phyloP scores from a whole-genome alignment of 2,113 vertebrate genomes.

The Plecturocebus donacophilus region DNA sequence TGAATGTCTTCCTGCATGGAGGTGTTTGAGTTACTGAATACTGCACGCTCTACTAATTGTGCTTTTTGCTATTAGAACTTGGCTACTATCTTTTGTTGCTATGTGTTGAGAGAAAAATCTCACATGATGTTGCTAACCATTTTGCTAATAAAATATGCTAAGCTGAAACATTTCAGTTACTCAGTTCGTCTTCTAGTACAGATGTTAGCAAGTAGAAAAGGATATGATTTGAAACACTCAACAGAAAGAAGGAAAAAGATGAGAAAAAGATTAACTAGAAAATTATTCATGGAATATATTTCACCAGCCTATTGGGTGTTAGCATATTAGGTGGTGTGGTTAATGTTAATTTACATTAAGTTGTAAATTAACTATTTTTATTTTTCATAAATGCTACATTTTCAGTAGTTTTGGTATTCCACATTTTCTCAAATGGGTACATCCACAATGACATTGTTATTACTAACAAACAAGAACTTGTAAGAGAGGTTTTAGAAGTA shows the following conservation, averaged over 20 bases:
- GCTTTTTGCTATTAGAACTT: background rate
- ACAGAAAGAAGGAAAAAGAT: background rate
- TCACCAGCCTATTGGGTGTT: background rate
- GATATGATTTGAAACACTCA: background rate
- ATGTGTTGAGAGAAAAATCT: background rate
- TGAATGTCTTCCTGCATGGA: background rate
- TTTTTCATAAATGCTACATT: background rate
- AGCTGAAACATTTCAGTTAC: background rate
- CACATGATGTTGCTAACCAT: background rate
- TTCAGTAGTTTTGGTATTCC: background rate
- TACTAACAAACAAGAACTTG: background rate
- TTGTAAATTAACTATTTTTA: background rate
- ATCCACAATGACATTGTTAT: background rate
- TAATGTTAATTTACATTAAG: background rate
- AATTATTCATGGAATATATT: background rate
- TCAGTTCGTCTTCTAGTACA: background rate
- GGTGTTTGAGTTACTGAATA: background rate
- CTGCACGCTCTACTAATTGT: background rate
- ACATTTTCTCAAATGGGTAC: background rate
- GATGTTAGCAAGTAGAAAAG: background rate
- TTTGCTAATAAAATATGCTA: background rate
- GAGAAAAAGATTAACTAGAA: background rate
- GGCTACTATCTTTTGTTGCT: background rate
- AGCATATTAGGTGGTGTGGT: background rate
- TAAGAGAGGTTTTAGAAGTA: background rate